Conservation (phyloP, 2,888 invertebrate genomes). For the Galerucella nymphaeae region DNA sequence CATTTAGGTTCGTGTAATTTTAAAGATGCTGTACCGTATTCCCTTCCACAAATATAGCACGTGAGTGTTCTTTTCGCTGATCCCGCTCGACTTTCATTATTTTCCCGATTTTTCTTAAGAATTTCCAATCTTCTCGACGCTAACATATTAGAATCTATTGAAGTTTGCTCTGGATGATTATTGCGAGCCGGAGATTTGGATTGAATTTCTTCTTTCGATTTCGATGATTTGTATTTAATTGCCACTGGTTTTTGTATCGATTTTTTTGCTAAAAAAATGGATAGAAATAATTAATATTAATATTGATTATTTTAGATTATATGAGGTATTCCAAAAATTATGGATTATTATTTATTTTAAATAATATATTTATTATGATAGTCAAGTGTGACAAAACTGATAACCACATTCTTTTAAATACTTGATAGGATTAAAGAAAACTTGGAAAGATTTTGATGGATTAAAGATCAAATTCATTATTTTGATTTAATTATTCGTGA, state of each 20-base stretch:
- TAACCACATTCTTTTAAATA: too few species aligned
- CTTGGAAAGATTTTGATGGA: too few species aligned
- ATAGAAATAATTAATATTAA: too few species aligned
- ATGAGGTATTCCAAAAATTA: too few species aligned
- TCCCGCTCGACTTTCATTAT: constrained; percentile 30
- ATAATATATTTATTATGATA: too few species aligned
- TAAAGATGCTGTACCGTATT: constrained; percentile 75
- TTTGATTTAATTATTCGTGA: too few species aligned
- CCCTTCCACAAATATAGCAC: constrained; percentile 75
- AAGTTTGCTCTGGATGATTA: constrained; percentile 43
- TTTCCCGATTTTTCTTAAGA: constrained; percentile 18
- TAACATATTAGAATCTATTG: constrained; percentile 16
- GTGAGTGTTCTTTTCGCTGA: constrained; percentile 62
- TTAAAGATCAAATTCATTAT: too few species aligned
- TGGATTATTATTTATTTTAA: too few species aligned
- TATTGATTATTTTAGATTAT: too few species aligned
- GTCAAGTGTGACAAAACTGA: too few species aligned
- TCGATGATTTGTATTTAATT: constrained; percentile 62
- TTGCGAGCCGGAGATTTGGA: constrained; percentile 42
- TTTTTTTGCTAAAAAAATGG: constrained; percentile 61
- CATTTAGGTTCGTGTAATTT: constrained; percentile 76
- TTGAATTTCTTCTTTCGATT: constrained; percentile 32
- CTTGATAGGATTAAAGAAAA: too few species aligned
- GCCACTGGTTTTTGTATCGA: constrained; percentile 68
- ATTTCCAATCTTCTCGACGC: constrained; percentile 7